Base-by-base conservation (phyloP, 2,797 vertebrate species). In the Gadopsis marmoratus region DNA sequence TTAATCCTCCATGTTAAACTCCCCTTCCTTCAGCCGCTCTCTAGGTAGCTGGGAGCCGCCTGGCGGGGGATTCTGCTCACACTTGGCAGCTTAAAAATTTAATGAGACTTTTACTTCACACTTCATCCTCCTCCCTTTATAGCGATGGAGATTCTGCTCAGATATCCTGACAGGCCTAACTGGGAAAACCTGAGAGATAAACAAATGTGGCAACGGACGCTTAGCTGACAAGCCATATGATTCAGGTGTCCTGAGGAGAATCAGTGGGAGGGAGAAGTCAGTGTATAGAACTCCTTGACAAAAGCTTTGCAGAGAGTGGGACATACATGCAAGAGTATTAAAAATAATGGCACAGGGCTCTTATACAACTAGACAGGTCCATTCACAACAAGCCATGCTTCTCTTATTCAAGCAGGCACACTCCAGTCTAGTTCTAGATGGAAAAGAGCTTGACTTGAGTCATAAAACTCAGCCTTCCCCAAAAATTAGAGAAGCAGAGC, bases 41-140 rank as follows among this genome's bases (percentile, higher is more conserved):
- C 78, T 41, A 88, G 89, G 93, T 86, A 90, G 88, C 86, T 78
- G 79, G 79, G 83, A 90, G 88, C 88, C 48, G 90, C 92, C 88
- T 81, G 53, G 85, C 82, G 79, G 91, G 92, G 93, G 91, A 92
- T 92, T 93, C 86, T 90, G 85, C 83, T 90, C 88, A 89, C 91
- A 83, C 94, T 91, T 88, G 83, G 92, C 90, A 90, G 92, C 93
- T 95, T 95, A 95, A 95, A 93, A 94, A 90, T 94, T 92, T 94
- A 94, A 96, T 95, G 93, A 95, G 93, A 93, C 92, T 94, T 94
- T 95, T 93, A 93, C 92, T 93, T 95, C 91, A 93, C 91, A 94
- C 91, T 93, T 94, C 92, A 93, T 91, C 92, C 88, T 88, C 70
- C 82, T 91, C 88, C 74, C 86, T 88, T 82, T 91, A 86, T 73